Base-by-base conservation (phyloP, 2,888 invertebrate species). In the Eupithecia centaureata region DNA sequence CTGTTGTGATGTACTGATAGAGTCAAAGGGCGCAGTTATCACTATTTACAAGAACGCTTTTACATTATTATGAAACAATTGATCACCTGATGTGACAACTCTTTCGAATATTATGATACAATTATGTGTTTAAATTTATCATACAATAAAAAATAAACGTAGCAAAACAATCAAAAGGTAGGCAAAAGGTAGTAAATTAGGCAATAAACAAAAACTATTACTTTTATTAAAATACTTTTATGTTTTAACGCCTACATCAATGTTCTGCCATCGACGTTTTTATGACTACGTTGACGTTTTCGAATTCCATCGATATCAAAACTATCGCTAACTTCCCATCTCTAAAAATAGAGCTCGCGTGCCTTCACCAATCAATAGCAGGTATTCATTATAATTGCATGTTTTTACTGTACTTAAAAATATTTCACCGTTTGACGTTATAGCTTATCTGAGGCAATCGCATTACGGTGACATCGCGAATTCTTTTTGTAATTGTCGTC, bases 361-460 rank as follows among this genome's bases (percentile, higher is more conserved):
- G 89, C 80, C 71, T 76, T 82, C 75, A 70, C 74, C 76, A 88
- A 88, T 89, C 89, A 86, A 89, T 90, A 87, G 84, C 84, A 80
- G 81, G 84, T 86, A 85, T 88, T 85, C 86, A 85, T 87, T 84
- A 87, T 85, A 89, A 88, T 88, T 87, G 88, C 87, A 88, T 86
- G 88, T 83, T 84, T 79, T 80, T 81, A 81, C 80, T 83, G 80
- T 84, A 81, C 83, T 87, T 82, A 85, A 86, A 85, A 85, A 82
- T 78, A 85, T 86, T 84, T 77, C 79, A 77, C 72, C 77, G 77
- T 80, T 77, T 73, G 75, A 78, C 78, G 78, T 83, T 76, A 78
- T 62, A 65, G 64, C 56, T 66, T 74, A 74, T 73, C 74, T 58
- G 76, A 70, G 78, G 78, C 76, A 78, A 78, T 80, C 80, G 73